Base-by-base conservation (phyloP, 2,888 invertebrate genomes). In the Chrysolina americana region DNA sequence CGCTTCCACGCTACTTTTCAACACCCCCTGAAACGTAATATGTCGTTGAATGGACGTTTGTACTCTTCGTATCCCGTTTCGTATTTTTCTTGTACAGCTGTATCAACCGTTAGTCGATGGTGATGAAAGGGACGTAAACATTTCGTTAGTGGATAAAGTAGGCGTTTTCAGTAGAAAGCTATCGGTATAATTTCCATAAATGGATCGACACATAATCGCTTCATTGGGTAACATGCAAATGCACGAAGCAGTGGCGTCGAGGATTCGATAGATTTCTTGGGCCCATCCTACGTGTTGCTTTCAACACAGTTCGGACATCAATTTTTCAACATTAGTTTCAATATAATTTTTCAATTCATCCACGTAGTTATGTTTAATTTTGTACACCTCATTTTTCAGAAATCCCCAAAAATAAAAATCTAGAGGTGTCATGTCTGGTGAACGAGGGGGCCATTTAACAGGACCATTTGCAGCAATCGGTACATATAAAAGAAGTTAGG, bases 141-240 rank as follows among this genome's bases (percentile, higher is more conserved):
- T 73, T 56, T 64, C 53, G 50, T 21, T 68, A 66, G 41, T 66
- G 10, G 66, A 56, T 15, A 65, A 56, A 66, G 66, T 70, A 66
- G 74, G 70, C 62, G 72, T 62, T 59, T 13, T 23, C 41, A 65
- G 28, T 50, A 71, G 76, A 79, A 77, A 79, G 77, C 74, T 69
- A 65, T 50, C 68, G 28, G 64, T 73, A 66, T 65, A 77, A 74
- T 44, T 63, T 70, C 80, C 80, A 66, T 81, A 80, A 75, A 79
- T 70, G 81, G 80, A 76, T 63, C 77, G 80, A 68, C 77, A 77
- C 68, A 78, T 79, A 77, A 79, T 80, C 77, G 59, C 68, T 72
- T 65, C 70, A 79, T 79, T 79, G 78, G 71, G 75, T 75, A 79
- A 80, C 74, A 81, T 80, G 78, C 77, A 80, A 80, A 79, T 79